A percentile compares a stretch with the other conserved stretches of the same genome.
Conservation (phyloP, 2,797 vertebrate species). For the Gephyroberyx darwinii region DNA sequence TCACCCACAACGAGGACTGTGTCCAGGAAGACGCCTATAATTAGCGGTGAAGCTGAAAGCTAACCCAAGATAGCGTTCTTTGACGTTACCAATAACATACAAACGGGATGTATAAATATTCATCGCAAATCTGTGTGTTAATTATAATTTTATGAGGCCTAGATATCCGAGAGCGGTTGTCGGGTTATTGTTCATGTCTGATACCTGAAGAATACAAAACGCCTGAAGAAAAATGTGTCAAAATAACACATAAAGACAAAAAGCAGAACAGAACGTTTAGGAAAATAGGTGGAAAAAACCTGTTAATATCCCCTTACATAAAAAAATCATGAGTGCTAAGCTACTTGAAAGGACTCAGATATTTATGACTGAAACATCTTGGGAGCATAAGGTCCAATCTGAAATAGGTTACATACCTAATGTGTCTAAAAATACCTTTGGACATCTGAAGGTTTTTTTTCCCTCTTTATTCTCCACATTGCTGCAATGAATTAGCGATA, state of each 20-base stretch:
- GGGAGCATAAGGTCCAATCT: conserved; percentile 5
- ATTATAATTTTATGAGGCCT: conserved; percentile 6
- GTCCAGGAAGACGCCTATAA: conserved; percentile 11
- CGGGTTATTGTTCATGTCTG: not conserved
- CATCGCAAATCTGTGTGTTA: not conserved
- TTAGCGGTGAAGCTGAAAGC: not conserved
- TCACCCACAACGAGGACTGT: not conserved
- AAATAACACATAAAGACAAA: too few species aligned
- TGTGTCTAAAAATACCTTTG: conserved; percentile 12
- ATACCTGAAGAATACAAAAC: not conserved
- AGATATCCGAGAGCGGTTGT: not conserved
- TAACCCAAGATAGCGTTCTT: not conserved
- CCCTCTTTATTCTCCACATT: not conserved
- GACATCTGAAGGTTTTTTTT: conserved; percentile 12
- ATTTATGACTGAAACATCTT: conserved; percentile 20
- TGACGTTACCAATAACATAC: not conserved
- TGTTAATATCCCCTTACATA: conserved; percentile 7
- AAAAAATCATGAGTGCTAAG: conserved; percentile 1
- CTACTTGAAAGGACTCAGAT: conserved; percentile 9
- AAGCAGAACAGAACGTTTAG: not conserved
- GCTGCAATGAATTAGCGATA: conserved; percentile 10
- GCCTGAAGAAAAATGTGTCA: not conserved
- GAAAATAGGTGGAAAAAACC: conserved; percentile 8
- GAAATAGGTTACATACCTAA: conserved; percentile 15
- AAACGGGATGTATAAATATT: not conserved